phyloP scores from a whole-genome alignment of 2,113 vertebrate genomes.

The Takifugu flavidus region DNA sequence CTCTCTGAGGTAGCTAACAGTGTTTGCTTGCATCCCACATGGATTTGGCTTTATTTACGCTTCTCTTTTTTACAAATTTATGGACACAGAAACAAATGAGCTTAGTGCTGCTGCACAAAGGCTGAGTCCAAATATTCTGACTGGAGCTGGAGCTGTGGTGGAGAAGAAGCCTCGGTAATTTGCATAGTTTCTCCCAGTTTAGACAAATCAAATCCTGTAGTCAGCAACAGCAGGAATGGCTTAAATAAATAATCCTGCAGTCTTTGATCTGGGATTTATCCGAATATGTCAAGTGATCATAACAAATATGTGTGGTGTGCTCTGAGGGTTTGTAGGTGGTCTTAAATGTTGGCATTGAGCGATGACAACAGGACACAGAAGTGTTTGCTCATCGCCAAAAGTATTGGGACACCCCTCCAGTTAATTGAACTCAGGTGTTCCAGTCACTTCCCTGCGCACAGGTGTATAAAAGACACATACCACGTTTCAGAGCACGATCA shows the following conservation, averaged over 20 bases:
- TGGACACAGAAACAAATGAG: neutral
- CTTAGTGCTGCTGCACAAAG: neutral
- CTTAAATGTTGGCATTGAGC: too few relatives aligned
- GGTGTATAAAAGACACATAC: too few relatives aligned
- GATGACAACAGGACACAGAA: too few relatives aligned
- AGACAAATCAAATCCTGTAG: neutral
- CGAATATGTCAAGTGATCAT: too few relatives aligned
- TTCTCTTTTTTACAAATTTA: neutral
- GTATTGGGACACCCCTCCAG: too few relatives aligned
- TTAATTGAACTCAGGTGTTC: too few relatives aligned
- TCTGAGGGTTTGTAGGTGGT: too few relatives aligned
- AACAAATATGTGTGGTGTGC: too few relatives aligned
- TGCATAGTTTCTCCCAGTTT: neutral
- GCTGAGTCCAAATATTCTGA: neutral
- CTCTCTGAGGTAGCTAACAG: slow-evolving; percentile 80
- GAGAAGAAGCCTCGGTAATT: neutral
- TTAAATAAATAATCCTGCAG: neutral
- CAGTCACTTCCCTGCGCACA: too few relatives aligned
- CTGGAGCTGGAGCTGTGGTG: neutral
- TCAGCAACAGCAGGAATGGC: too few relatives aligned
- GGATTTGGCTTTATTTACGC: neutral
- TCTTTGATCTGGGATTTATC: neutral
- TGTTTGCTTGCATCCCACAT: neutral
- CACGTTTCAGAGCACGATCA: too few relatives aligned
- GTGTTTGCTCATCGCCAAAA: too few relatives aligned